Evolutionary conservation across 2,797 vertebrate genomes (phyloP).

Genomic region (Sternotherus odoratus): DNA sequence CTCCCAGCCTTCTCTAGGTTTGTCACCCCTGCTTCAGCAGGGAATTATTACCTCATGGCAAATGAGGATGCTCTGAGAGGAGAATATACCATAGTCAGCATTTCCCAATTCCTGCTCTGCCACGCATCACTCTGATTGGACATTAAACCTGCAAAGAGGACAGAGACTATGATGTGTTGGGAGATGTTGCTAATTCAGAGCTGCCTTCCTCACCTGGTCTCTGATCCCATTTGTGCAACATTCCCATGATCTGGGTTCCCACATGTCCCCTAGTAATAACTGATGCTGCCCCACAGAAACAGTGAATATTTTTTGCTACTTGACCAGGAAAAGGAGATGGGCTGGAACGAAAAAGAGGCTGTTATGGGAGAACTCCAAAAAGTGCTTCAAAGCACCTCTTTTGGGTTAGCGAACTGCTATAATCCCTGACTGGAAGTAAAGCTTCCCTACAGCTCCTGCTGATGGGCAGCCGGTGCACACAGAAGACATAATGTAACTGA

Average conservation of each 20-base stretch:
- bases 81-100: neutral
- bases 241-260: neutral
- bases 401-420: neutral
- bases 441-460: neutral
- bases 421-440: neutral
- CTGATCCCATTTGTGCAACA: neutral
- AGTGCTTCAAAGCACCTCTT: accelerated
- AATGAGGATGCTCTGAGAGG: neutral
- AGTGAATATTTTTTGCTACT: neutral
- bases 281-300: neutral
- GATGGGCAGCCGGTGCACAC: neutral
- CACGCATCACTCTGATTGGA: neutral
- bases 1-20: neutral
- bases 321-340: neutral
- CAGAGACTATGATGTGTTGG: neutral
- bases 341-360: neutral
- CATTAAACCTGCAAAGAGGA: neutral
- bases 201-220: neutral
- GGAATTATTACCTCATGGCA: neutral
- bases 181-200: neutral
- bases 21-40: neutral
- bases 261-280: neutral
- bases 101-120: neutral
- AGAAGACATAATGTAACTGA: accelerated
- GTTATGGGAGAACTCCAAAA: neutral